Evolutionary conservation across 2,888 invertebrate species (phyloP).

Genomic region (Amaurobius ferox): DNA sequence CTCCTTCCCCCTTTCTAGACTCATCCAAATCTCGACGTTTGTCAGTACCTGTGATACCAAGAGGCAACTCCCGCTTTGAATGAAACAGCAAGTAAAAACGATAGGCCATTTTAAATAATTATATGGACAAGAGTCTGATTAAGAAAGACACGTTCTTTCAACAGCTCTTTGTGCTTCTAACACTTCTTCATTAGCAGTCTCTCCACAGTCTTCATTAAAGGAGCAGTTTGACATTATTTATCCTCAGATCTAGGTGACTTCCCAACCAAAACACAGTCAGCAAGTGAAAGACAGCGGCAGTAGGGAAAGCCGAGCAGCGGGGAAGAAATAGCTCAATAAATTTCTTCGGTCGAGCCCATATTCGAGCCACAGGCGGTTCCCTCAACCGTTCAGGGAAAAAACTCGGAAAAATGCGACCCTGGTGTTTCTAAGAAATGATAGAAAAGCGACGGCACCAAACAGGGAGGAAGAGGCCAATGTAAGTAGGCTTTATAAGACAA

Average conservation of each 20-base stretch:
- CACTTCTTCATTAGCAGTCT: constrained; percentile 40
- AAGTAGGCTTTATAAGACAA: constrained; percentile 47
- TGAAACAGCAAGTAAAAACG: too few species aligned
- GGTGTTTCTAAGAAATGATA: constrained; percentile 32
- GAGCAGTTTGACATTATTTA: constrained; percentile 26
- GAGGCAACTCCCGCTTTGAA: too few species aligned
- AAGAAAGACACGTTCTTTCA: background rate
- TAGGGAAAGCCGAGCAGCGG: constrained; percentile 14
- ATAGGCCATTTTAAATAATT: too few species aligned
- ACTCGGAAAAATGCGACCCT: constrained; percentile 33
- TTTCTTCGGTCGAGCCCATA: constrained; percentile 36
- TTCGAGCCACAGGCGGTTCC: constrained; percentile 38
- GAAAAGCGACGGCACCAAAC: constrained; percentile 23
- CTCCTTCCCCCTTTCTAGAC: too few species aligned
- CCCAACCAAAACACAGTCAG: background rate
- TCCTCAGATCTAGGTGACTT: background rate
- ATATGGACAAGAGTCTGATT: background rate
- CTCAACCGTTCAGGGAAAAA: constrained; percentile 18
- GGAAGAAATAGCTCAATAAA: constrained; percentile 56
- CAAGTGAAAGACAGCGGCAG: background rate
- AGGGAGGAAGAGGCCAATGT: constrained; percentile 13
- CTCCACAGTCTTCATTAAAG: constrained; percentile 3
- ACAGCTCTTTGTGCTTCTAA: background rate
- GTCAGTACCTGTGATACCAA: too few species aligned
- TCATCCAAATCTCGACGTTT: too few species aligned